These are phyloP conservation scores for Xanthostigma xanthostigma DNA, from an alignment of 2,888 invertebrate genomes.

Conservation along the genomic window DNA sequence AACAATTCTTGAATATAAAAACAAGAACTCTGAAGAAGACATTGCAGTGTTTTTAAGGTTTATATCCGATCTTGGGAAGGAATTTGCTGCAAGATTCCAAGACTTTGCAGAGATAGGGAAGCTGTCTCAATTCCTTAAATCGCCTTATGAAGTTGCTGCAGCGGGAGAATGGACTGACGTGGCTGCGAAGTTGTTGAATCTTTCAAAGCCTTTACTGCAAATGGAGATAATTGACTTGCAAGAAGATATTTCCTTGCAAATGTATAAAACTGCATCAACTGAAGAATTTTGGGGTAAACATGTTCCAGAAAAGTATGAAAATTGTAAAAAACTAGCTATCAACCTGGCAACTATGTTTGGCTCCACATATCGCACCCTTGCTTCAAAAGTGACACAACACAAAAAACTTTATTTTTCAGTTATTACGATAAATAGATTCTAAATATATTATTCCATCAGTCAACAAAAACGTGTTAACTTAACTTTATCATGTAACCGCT, in stretches of 20 bases:
- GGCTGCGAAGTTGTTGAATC: constrained; percentile 18
- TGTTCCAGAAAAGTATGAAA: too few relatives aligned
- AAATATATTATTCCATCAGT: neutral
- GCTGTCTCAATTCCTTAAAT: too few relatives aligned
- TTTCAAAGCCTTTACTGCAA: too few relatives aligned
- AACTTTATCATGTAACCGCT: neutral
- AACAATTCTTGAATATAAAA: constrained; percentile 15
- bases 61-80: constrained; percentile 8
- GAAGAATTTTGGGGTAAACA: constrained; percentile 12
- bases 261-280: constrained; percentile 12
- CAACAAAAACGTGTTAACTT: neutral
- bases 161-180: constrained; percentile 14
- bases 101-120: too few relatives aligned
- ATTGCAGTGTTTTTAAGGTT: constrained; percentile 14
- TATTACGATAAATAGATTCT: neutral
- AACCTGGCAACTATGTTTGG: too few relatives aligned
- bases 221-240: too few relatives aligned
- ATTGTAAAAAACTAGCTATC: too few relatives aligned
- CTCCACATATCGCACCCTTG: constrained; percentile 1
- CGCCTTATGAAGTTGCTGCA: constrained; percentile 15
- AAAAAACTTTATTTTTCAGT: constrained; percentile 1
- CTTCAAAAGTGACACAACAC: constrained; percentile 2
- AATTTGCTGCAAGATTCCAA: too few relatives aligned
- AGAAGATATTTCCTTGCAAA: constrained; percentile 14
- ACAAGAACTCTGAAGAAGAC: constrained; percentile 16